Base-by-base conservation (phyloP, 2,888 invertebrate genomes). In the Nysson spinosus region DNA sequence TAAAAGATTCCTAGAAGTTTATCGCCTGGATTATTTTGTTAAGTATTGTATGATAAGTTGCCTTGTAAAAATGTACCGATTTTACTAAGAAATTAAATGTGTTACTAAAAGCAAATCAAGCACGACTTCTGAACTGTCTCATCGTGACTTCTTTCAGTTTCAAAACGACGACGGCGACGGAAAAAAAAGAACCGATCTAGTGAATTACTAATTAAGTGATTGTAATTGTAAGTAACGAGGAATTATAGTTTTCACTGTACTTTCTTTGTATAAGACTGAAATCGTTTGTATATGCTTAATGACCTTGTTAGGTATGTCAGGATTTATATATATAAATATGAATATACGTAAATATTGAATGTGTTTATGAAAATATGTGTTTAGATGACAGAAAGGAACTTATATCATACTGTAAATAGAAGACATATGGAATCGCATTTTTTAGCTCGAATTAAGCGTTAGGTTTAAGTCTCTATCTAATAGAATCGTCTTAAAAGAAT, bases 21-120 rank as follows among this genome's bases (percentile, higher is more conserved):
- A 68, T 73, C 64, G 68, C 72, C 67, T 72, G 68, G 62, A 78
- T 81, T 82, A 71, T 67, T 69, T 78, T 75, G 72, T 73, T 69
- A 77, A 79, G 75, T 75, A 79, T 77, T 78, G 72, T 82, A 80
- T 73, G 64, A 80, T 82, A 81, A 82, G 81, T 82, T 82, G 79
- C 79, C 80, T 82, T 81, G 82, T 82, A 82, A 82, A 82, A 81
- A 82, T 82, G 82, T 82, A 82, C 76, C 81, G 78, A 82, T 80
- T 82, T 82, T 78, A 81, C 77, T 79, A 77, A 81, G 80, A 80
- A 80, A 82, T 82, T 82, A 82, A 82, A 82, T 81, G 79, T 81
- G 82, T 82, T 82, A 81, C 66, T 71, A 67, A 81, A 78, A 80
- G 69, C 73, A 73, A 72, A 73, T 40, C 57, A 50, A 39, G 51